Evolutionary conservation across 1,140 invertebrate species (phyloP).

Genomic region (Caenorhabditis latens): DNA sequence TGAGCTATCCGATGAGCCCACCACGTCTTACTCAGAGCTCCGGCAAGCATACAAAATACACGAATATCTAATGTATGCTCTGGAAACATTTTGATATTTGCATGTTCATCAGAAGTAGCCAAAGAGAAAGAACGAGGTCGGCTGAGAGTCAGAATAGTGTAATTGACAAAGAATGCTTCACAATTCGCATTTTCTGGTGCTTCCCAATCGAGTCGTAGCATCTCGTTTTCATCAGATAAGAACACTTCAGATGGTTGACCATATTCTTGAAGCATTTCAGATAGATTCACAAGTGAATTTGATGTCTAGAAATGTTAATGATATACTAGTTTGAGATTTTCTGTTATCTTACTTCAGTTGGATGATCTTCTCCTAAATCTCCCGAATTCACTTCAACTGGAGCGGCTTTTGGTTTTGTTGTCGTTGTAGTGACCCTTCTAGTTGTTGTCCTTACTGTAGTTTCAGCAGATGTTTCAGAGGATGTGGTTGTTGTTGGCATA

Average conservation of each 20-base stretch:
- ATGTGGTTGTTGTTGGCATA: conserved; percentile 10
- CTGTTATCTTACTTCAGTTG: conserved; percentile 37
- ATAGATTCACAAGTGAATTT: conserved; percentile 20
- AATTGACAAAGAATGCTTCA: conserved; percentile 72
- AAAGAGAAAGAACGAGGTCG: conserved; percentile 60
- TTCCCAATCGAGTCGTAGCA: conserved; percentile 70
- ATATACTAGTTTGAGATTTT: not conserved
- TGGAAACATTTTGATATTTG: conserved; percentile 63
- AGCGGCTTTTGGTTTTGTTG: conserved; percentile 38
- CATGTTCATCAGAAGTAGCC: conserved; percentile 57
- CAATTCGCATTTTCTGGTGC: conserved; percentile 70
- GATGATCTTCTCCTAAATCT: conserved; percentile 48
- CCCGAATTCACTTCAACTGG: conserved; percentile 36
- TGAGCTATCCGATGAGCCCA: conserved; percentile 72
- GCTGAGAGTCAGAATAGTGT: conserved; percentile 67
- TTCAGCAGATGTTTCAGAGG: conserved; percentile 17
- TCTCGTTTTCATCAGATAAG: conserved; percentile 53
- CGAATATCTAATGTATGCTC: conserved; percentile 63
- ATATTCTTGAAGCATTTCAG: conserved; percentile 46
- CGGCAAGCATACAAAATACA: conserved; percentile 73
- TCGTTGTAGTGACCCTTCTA: conserved; percentile 51
- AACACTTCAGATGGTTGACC: conserved; percentile 47
- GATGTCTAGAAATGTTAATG: not conserved
- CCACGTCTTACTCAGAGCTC: conserved; percentile 70
- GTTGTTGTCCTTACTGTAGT: conserved; percentile 53